A percentile compares a stretch with the other conserved stretches of the same genome.
Conservation (phyloP, 2,797 vertebrate genomes). For the Anguilla pacifica region DNA sequence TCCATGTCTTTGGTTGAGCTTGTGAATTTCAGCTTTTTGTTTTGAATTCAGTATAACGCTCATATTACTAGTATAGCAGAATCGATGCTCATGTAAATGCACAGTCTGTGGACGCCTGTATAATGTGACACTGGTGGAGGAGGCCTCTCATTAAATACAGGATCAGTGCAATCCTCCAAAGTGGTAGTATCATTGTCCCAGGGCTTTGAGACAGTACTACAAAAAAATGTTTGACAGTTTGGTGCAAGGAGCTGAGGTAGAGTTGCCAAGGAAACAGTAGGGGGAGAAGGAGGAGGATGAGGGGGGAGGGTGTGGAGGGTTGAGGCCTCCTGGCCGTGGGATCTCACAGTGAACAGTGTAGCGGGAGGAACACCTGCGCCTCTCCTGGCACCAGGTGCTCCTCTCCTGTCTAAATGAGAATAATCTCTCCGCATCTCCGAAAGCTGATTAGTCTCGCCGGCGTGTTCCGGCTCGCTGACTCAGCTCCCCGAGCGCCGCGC, state of each 20-base stretch:
- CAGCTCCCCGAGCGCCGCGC: slow-evolving; percentile 34
- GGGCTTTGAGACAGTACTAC: not conserved
- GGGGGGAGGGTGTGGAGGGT: slow-evolving; percentile 17
- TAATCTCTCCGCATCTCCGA: slow-evolving; percentile 29
- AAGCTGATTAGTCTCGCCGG: slow-evolving; percentile 39
- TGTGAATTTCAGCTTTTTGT: too few relatives aligned
- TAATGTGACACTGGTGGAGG: not conserved
- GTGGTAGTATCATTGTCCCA: not conserved
- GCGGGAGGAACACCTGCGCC: slow-evolving; percentile 43
- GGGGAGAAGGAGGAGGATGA: slow-evolving; percentile 36
- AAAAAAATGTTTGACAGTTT: not conserved
- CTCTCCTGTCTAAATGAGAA: slow-evolving; percentile 33
- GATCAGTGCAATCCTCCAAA: not conserved
- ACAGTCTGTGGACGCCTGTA: not conserved
- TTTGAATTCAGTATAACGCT: not conserved
- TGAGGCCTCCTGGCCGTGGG: slow-evolving; percentile 22
- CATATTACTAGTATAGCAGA: not conserved
- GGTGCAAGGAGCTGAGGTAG: slow-evolving; percentile 34
- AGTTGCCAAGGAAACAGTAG: slow-evolving; percentile 49
- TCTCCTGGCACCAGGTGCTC: slow-evolving; percentile 43
- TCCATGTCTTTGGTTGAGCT: not conserved
- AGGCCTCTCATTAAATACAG: not conserved
- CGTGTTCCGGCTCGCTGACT: slow-evolving; percentile 36
- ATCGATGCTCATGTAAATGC: not conserved
- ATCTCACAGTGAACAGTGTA: slow-evolving; percentile 28